Evolutionary conservation across 1,140 invertebrate genomes (phyloP).

Genomic region (Trichogramma pretiosum): DNA sequence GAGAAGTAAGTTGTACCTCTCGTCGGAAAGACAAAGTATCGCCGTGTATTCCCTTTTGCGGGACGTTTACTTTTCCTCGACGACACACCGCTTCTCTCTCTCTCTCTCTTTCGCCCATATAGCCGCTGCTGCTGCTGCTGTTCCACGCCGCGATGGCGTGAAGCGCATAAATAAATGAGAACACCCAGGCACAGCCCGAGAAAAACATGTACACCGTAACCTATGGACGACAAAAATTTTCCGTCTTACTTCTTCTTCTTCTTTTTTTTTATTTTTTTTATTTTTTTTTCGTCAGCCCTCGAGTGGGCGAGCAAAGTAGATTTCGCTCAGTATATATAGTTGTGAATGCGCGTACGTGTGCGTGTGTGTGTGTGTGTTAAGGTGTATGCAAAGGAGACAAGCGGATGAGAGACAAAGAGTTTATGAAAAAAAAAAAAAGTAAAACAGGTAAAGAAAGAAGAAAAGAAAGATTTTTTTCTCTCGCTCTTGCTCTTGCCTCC

Average conservation of each 20-base stretch:
- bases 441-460: background rate
- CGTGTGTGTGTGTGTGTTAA: background rate
- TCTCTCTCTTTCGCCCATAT: no score
- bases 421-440: background rate
- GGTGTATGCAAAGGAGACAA: background rate
- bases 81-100: no score
- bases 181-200: background rate
- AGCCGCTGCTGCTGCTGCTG: no score
- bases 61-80: slow-evolving; percentile 3
- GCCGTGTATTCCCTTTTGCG: background rate
- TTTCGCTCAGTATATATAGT: no score
- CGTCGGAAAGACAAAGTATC: background rate
- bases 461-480: slow-evolving; percentile 9
- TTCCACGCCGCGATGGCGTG: background rate
- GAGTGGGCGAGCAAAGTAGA: background rate
- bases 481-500: slow-evolving; percentile 10
- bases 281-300: no score
- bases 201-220: no score
- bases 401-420: background rate
- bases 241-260: no score
- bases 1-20: slow-evolving; percentile 2
- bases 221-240: no score
- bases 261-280: no score
- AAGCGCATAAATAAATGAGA: slow-evolving; percentile 14
- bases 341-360: background rate